Evolutionary conservation across 2,797 vertebrate genomes (phyloP), one percentile per base, ranked within the genome.

Genomic region (Ctenosaura bakeri): DNA sequence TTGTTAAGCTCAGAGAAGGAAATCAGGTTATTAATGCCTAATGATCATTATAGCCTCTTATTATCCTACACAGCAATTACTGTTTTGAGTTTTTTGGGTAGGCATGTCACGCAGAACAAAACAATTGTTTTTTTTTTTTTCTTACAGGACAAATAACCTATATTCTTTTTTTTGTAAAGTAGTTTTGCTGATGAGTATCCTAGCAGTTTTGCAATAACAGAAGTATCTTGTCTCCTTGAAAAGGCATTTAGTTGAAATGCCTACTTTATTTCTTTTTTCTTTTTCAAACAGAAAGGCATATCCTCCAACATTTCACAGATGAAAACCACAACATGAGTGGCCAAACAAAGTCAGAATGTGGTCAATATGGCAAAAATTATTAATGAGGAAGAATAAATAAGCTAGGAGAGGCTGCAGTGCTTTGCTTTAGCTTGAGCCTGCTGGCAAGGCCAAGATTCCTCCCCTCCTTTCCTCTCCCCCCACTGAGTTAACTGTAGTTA

Each of bases 51-150:
- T 62, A 64, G 85, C 24, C 85, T 64, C 73, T 87, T 77, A 87
- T 87, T 87, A 62, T 62, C 85, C 73, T 62, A 87, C 74, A 79
- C 29, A 79, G 56, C 26, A 87, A 87, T 87, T 87, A 66, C 56
- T 16, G 9, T 38, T 42, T 42, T 59, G 13, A n/a, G 35, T 20
- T 71, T 59, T 42, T 86, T 56, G 4, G 18, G 1, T n/a, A n/a
- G 9, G 74, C 42, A 42, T 22, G 26, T 16, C 38, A 64, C 46
- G 4, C 26, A 79, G 64, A 64, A 85, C 2, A 86, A 38, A 14
- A 64, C 29, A n/a, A 12, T 46, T 77, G 18, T 7, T 32, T 42
- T 50, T 46, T 64, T 64, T 66, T 77, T 64, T 46, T 79, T 50
- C 38, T 87, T 79, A 32, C 56, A 46, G 56, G 59, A 35, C 69